Evolutionary conservation across 2,888 invertebrate species (phyloP).

Genomic region (Heliconius ethilla): DNA sequence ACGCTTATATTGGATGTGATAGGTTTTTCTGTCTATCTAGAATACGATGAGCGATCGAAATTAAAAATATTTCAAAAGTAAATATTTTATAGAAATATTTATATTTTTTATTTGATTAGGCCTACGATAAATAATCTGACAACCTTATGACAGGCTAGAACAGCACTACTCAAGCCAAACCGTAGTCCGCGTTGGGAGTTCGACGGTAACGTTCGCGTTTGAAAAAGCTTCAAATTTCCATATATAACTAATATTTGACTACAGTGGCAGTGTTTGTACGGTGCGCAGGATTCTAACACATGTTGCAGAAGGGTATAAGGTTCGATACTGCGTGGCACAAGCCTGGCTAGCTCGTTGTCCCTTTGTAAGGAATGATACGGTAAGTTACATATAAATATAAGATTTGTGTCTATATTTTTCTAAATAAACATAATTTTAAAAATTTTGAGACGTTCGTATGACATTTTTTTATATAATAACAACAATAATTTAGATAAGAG

Average conservation of each 20-base stretch:
- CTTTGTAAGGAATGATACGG: constrained; percentile 77
- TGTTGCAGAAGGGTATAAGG: constrained; percentile 75
- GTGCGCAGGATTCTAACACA: constrained; percentile 71
- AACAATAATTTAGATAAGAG: background rate
- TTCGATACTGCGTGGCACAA: constrained; percentile 77
- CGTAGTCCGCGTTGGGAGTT: constrained; percentile 66
- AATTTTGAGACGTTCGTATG: background rate
- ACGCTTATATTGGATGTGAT: no score
- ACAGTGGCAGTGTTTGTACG: constrained; percentile 48
- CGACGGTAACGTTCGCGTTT: constrained; percentile 67
- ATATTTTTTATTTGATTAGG: background rate
- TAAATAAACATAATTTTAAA: background rate
- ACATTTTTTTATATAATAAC: background rate
- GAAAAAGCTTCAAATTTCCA: constrained; percentile 12
- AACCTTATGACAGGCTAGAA: constrained; percentile 37
- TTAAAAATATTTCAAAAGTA: no score
- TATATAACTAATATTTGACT: constrained; percentile 48
- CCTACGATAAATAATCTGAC: constrained; percentile 21
- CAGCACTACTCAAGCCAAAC: constrained; percentile 56
- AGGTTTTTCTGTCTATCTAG: no score
- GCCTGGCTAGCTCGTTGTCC: constrained; percentile 71
- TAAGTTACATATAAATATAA: constrained; percentile 54
- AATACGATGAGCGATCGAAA: no score
- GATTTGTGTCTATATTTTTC: background rate
- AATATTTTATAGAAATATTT: background rate